Evolutionary conservation across 2,113 vertebrate genomes (phyloP).

Genomic region (Malurus elegans): DNA sequence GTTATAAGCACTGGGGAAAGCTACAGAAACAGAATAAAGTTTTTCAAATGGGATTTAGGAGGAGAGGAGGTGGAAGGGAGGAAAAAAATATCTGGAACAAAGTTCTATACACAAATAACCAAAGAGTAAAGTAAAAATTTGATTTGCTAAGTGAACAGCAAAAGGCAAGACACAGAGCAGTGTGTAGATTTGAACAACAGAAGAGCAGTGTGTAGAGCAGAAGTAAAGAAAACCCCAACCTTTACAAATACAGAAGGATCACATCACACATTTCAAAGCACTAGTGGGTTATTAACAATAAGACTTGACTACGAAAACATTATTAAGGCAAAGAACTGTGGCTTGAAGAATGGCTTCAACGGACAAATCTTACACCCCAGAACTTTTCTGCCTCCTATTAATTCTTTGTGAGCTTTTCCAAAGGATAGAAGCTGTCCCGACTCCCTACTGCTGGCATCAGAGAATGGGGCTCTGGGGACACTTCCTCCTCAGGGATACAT

Average conservation of each 20-base stretch:
- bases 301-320: not conserved
- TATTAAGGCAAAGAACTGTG: not conserved
- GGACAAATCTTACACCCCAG: too few relatives aligned
- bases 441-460: not conserved
- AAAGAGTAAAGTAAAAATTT: not conserved
- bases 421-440: not conserved
- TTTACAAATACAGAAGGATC: not conserved
- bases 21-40: not conserved
- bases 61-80: not conserved
- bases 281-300: not conserved
- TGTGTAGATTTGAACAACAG: accelerated
- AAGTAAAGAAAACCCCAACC: not conserved
- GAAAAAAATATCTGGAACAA: not conserved
- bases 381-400: not conserved
- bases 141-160: not conserved
- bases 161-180: not conserved
- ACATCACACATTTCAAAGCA: not conserved
- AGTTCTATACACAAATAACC: not conserved
- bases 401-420: not conserved
- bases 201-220: not conserved
- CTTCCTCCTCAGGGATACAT: too few relatives aligned
- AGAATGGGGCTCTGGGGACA: accelerated
- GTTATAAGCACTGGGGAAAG: not conserved
- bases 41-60: not conserved
- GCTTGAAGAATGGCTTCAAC: not conserved